Base-by-base conservation (phyloP, 35 echinoderm and acorn worm genomes). In the Amphiura filiformis region DNA sequence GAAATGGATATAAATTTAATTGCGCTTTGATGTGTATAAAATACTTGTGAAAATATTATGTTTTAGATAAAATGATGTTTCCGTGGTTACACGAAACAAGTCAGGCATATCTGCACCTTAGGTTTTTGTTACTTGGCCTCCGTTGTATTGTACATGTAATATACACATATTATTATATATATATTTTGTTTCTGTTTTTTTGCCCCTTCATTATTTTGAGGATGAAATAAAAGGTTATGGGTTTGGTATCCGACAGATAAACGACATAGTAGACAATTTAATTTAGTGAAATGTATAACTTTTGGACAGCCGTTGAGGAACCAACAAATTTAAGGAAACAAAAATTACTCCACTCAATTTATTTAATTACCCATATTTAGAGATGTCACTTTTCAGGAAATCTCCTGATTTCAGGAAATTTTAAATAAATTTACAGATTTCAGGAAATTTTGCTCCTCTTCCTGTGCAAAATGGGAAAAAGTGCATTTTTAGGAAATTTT, bases 21-120 rank as follows among this genome's bases (percentile, higher is more conserved):
- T 70, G 61, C 61, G 61, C 28, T 70, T 30, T 70, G 61, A 70
- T 70, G 61, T 70, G 61, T 70, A 70, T 70, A 70, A 70, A 70
- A 13, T 70, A 70, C 26, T 70, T 70, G 61, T 70, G 61, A 70
- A 3, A 4, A 26, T 70, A 13, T 15, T 70, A 23, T 70, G 7
- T 30, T 70, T 13, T 5, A 30, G 7, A 30, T 26, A 70, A 13
- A 23, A 13, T 70, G 28, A 47, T 11, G 44, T 52, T 52, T 52
- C 44, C 20, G 44, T 52, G 61, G 2, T 70, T 15, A 26, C 61
- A 70, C 61, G 26, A 70, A 23, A 18, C 7, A 15, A 15, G 61
- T 47, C 41, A 47, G 41, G 41, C 41, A 47, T 47, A 47, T 47
- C 17, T 47, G 41, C 41, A 47, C 41, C 41, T 9, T 47, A 70